phyloP scores from a whole-genome alignment of 1,140 invertebrate genomes.

The Lanistes nyassanus region DNA sequence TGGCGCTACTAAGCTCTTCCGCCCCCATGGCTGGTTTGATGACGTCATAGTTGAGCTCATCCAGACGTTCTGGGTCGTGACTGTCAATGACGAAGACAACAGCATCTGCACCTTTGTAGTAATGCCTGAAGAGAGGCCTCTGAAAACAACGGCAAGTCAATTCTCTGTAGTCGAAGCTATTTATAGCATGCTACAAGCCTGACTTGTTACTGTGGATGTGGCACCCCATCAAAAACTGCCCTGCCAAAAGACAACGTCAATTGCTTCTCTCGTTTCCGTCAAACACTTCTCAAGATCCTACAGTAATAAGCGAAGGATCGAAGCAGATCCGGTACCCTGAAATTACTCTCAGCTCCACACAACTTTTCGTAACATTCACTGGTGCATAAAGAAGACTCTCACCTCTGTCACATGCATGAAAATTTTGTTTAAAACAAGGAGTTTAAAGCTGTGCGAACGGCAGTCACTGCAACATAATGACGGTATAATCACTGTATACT shows the following conservation, averaged over 20 bases:
- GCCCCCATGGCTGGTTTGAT: slow-evolving; percentile 71
- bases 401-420: neutral
- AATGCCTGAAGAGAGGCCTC: slow-evolving; percentile 61
- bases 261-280: slow-evolving; percentile 4
- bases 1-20: slow-evolving; percentile 95
- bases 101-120: slow-evolving; percentile 62
- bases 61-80: slow-evolving; percentile 55
- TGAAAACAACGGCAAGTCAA: slow-evolving; percentile 20
- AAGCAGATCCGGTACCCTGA: too few relatives aligned
- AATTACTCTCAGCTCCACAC: too few relatives aligned
- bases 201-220: too few relatives aligned
- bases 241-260: too few relatives aligned
- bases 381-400: too few relatives aligned
- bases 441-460: neutral
- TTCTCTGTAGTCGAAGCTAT: neutral
- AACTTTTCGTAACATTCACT: too few relatives aligned
- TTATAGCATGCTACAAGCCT: neutral
- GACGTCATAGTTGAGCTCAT: slow-evolving; percentile 59
- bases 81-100: slow-evolving; percentile 63
- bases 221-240: too few relatives aligned
- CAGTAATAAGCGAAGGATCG: too few relatives aligned
- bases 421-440: neutral
- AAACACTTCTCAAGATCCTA: neutral
- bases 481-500: slow-evolving; percentile 20
- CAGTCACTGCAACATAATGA: neutral